Evolutionary conservation across 2,113 vertebrate genomes (phyloP), one percentile per base, ranked within the genome.

Genomic region (Chitala chitala): DNA sequence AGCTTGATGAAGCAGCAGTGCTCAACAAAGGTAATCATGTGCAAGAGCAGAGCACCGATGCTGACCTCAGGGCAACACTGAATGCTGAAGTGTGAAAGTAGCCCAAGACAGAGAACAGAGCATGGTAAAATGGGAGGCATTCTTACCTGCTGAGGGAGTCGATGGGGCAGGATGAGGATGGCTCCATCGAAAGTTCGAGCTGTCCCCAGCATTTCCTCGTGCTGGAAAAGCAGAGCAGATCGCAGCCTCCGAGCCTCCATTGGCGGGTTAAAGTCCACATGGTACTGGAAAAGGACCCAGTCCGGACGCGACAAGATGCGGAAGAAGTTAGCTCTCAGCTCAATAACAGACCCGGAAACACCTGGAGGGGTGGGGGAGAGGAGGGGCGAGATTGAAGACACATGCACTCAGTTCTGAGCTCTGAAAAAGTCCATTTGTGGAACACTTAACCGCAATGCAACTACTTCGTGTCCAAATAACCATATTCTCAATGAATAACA

Each of bases 271-370:
- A 91, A 99, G 84, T 82, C 89, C 31, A 98, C 85, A 1, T 98
- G 96, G 73, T 99, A 99, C 80, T 99, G 97, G 72, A 92, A 98
- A 0, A 99, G 84, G 42, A 90, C 87, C 96, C 97, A 99, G 64
- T 94, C 90, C 0, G 96, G 95, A 0, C 93, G 93, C 0, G 95
- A 96, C 0, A 89, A 76, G 82, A 98, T 79, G 0, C 92, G 92
- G 38, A 95, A 92, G 76, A 87, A 94, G 88, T 99, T 99, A 0
- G 94, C 81, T 1, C 76, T 88, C 76, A 99, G 77, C 46, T 80
- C 85, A 48, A 98, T 91, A 0, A 54, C 0, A 4, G 40, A 44
- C 0, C 97, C 96, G 0, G 91, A 92, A 24, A 85, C 75, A 29
- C 97, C 97, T 99, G 81, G 20, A 2, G n/a, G 68, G 63, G 48